Conservation (phyloP, 2,888 invertebrate genomes). For the Nephrotoma guestfalica region DNA sequence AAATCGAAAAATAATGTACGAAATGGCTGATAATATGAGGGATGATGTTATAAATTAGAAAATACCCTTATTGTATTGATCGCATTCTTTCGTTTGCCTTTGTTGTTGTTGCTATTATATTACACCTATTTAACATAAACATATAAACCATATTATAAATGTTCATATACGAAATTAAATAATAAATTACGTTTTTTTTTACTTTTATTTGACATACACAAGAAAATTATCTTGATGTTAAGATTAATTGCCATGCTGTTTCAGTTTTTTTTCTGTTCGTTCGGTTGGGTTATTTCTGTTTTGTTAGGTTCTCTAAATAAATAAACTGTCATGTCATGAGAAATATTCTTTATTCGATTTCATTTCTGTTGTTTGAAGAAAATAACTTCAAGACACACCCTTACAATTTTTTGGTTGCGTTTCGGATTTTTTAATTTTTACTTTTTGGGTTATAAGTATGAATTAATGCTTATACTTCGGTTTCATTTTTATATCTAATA, state of each 20-base stretch:
- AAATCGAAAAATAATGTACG: neutral
- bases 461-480: neutral
- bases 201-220: slow-evolving; percentile 2
- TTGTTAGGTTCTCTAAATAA: neutral
- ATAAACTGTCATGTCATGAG: neutral
- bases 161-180: neutral
- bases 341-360: neutral
- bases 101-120: neutral
- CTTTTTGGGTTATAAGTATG: neutral
- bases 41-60: neutral
- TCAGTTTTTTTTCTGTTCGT: neutral
- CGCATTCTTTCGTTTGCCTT: neutral
- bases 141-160: neutral
- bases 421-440: neutral
- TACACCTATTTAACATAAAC: neutral
- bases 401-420: neutral
- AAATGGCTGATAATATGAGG: neutral
- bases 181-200: neutral
- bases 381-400: neutral
- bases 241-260: slow-evolving; percentile 3
- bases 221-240: slow-evolving; percentile 4
- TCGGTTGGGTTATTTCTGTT: neutral
- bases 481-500: neutral
- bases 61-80: neutral
- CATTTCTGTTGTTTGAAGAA: neutral